Percentiles rank a stretch among this genome's conserved stretches.
These are phyloP conservation scores for Petrocephalus zakoni DNA, from an alignment of 2,113 vertebrate genomes.

Conservation along the genomic window DNA sequence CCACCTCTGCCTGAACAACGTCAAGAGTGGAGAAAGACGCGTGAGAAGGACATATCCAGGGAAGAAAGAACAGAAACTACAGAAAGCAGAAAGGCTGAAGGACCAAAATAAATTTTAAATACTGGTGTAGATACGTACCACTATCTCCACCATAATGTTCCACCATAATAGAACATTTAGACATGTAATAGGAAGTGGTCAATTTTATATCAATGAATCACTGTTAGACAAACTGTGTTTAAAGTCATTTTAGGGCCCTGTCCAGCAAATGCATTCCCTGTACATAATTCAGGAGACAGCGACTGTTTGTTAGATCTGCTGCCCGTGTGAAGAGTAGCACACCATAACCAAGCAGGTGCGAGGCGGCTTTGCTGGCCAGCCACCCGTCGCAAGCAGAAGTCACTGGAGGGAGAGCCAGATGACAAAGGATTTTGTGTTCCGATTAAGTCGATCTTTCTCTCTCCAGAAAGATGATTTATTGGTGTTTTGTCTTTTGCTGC, in stretches of 20 bases:
- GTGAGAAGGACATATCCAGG: neutral
- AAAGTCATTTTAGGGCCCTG: neutral
- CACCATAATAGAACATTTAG: neutral
- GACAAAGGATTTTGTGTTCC: neutral
- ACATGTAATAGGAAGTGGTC: neutral
- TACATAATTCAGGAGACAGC: neutral
- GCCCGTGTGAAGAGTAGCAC: neutral
- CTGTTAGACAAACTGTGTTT: neutral
- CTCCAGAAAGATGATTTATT: neutral
- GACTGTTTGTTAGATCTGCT: neutral
- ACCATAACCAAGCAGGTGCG: neutral
- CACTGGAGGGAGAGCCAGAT: neutral
- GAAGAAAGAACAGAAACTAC: neutral
- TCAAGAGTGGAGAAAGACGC: neutral
- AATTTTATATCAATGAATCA: neutral
- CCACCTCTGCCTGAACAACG: neutral
- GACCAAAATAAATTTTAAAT: neutral
- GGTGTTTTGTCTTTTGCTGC: neutral
- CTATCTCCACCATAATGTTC: neutral
- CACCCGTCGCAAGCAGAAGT: neutral
- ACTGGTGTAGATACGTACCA: neutral
- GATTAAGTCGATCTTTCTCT: neutral
- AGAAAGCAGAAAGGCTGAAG: neutral
- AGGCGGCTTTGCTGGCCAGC: neutral
- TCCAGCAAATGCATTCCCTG: neutral